phyloP scores from a whole-genome alignment of 2,113 vertebrate genomes.

The Laterallus jamaicensis region DNA sequence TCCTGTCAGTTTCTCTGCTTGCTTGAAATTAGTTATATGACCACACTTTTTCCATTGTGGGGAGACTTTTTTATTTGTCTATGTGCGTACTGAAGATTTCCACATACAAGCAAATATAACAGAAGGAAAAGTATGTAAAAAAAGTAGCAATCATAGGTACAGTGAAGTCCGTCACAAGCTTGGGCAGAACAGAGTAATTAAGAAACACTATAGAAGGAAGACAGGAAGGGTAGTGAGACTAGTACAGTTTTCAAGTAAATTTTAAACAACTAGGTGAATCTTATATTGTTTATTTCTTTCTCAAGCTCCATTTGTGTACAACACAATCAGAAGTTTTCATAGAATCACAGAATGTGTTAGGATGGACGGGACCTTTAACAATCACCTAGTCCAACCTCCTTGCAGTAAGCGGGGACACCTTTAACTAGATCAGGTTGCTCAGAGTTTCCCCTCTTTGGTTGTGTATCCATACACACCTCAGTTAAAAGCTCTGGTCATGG shows the following conservation, averaged over 20 bases:
- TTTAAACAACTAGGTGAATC: not conserved
- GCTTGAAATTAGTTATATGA: not conserved
- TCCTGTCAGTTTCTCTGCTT: not conserved
- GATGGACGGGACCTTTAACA: too few relatives aligned
- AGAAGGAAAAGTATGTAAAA: not conserved
- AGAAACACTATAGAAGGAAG: not conserved
- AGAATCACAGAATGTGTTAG: too few relatives aligned
- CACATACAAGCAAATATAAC: not conserved
- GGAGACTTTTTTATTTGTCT: not conserved
- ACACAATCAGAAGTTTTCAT: not conserved
- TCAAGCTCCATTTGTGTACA: not conserved
- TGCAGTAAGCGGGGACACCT: too few relatives aligned
- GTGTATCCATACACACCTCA: not conserved
- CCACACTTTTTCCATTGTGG: not conserved
- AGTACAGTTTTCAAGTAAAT: not conserved
- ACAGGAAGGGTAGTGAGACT: not conserved
- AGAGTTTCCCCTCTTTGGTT: not conserved
- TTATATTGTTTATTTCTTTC: not conserved
- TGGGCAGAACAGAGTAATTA: not conserved
- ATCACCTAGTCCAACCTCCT: too few relatives aligned
- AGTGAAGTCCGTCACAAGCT: not conserved
- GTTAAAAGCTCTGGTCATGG: too few relatives aligned
- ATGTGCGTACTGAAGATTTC: not conserved
- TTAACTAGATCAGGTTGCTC: too few relatives aligned
- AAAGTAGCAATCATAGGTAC: not conserved